A percentile compares a stretch with the other conserved stretches of the same genome.
phyloP scores from a whole-genome alignment of 1,140 invertebrate species.

The Meloidogyne hapla region DNA sequence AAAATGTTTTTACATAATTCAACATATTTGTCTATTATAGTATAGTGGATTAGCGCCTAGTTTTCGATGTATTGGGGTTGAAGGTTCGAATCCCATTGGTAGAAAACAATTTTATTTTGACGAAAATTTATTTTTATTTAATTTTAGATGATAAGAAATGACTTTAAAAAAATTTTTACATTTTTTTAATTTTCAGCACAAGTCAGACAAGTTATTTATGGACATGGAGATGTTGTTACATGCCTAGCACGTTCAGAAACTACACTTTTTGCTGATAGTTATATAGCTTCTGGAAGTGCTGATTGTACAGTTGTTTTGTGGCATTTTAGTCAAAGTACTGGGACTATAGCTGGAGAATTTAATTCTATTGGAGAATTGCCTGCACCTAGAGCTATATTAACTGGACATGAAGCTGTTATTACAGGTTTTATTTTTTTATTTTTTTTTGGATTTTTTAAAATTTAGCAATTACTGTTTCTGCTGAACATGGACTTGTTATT shows the following conservation, averaged over 20 bases:
- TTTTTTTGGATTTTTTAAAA: neutral
- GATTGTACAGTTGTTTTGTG: conserved; percentile 96
- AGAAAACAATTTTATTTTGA: conserved; percentile 85
- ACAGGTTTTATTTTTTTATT: conserved; percentile 65
- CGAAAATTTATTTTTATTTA: too few relatives aligned
- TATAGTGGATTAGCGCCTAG: too few relatives aligned
- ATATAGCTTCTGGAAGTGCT: conserved; percentile 91
- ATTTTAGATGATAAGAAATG: too few relatives aligned
- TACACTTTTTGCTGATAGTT: conserved; percentile 90
- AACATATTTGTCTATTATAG: too few relatives aligned
- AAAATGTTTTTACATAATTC: too few relatives aligned
- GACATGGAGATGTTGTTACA: conserved; percentile 96
- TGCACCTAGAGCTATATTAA: conserved; percentile 88
- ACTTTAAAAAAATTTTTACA: too few relatives aligned
- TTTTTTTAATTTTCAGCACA: conserved; percentile 73
- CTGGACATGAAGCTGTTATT: conserved; percentile 91
- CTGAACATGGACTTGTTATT: conserved; percentile 93
- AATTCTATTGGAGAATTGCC: conserved; percentile 72
- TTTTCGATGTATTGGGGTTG: neutral
- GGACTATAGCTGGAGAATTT: conserved; percentile 86
- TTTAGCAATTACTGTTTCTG: conserved; percentile 84
- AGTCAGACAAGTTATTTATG: conserved; percentile 95
- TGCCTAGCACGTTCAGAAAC: conserved; percentile 93
- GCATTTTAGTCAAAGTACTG: conserved; percentile 96
- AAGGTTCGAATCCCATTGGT: neutral